Base-by-base conservation (phyloP, 1,140 invertebrate genomes). In the Aphelinus atriplicis region DNA sequence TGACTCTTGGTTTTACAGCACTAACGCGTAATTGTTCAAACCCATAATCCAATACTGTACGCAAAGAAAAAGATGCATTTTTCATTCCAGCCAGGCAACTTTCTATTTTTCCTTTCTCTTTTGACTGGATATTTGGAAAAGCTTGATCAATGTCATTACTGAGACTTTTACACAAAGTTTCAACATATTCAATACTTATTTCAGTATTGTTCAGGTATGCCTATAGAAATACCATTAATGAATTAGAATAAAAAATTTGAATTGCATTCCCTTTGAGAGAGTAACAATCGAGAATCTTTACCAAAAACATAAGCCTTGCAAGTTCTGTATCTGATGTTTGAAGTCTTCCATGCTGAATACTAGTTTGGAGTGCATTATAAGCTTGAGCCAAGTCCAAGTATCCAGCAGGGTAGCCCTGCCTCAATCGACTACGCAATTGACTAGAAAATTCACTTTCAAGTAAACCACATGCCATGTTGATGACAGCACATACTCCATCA, bases 121-220 rank as follows among this genome's bases (percentile, higher is more conserved):
- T 92, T 10, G 83, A 78, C 50, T 88, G 91, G 84, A 93, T 91
- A 63, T 88, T 86, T 53, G 90, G 90, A 78, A 93, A 91, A 6
- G 91, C 89, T 64, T 88, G 88, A 43, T 90, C 86, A 58, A 94
- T 92, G 84, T 94, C 93, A n/a, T 89, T 89, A 77, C 93, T 90
- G 78, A 97, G 90, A 74, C 90, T 92, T 78, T 90, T 90, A 81
- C 91, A 93, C 4, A 97, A 85, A 0, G 94, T 94, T 79, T 95
- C 94, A 7, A 97, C 91, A 86, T 96, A 97, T 84, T 98, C 96
- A 78, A 93, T 94, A 75, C 95, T 96, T 4, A 93, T 91, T 85
- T 98, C 97, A n/a, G 95, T 93, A 87, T 98, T 98, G 84, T 97
- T 98, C 71, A 98, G 85, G 81, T 96, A 94, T n/a, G 93, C 92